phyloP scores from a whole-genome alignment of 2,113 vertebrate species.

The Symphodus melops region DNA sequence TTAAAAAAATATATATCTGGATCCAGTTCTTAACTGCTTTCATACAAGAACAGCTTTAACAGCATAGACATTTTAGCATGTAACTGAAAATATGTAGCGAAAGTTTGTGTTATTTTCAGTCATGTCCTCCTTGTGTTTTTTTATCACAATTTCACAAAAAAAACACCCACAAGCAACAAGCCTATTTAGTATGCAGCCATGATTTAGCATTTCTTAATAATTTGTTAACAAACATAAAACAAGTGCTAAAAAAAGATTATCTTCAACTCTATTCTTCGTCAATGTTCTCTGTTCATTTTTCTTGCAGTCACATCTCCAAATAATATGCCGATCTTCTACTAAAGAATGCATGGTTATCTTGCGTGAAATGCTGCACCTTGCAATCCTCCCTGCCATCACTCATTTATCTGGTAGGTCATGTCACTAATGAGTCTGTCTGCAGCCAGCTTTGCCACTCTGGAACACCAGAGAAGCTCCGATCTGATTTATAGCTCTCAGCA shows the following conservation, averaged over 20 bases:
- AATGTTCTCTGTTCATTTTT: too few relatives aligned
- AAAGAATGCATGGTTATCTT: not conserved
- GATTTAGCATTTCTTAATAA: too few relatives aligned
- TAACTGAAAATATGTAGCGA: not conserved
- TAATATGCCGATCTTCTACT: constrained; percentile 10
- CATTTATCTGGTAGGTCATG: constrained; percentile 44
- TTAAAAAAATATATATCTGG: constrained; percentile 18
- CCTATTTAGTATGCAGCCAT: not conserved
- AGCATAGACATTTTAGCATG: not conserved
- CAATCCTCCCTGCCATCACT: constrained; percentile 53
- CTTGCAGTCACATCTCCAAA: not conserved
- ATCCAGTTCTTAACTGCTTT: constrained; percentile 2
- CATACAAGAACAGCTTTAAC: not conserved
- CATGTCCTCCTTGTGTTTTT: not conserved
- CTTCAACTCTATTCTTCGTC: too few relatives aligned
- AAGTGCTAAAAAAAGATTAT: too few relatives aligned
- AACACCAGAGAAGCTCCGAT: constrained; percentile 56
- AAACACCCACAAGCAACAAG: not conserved
- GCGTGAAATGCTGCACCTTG: constrained; percentile 30
- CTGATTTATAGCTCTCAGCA: constrained; percentile 73
- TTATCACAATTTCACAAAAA: not conserved
- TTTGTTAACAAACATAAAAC: too few relatives aligned
- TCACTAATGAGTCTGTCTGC: constrained; percentile 39
- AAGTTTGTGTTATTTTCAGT: not conserved
- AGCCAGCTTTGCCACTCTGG: constrained; percentile 34